Percentiles rank a stretch among this genome's conserved stretches.
Evolutionary conservation across 2,113 vertebrate species (phyloP).

Genomic region (Crotalus horridus): DNA sequence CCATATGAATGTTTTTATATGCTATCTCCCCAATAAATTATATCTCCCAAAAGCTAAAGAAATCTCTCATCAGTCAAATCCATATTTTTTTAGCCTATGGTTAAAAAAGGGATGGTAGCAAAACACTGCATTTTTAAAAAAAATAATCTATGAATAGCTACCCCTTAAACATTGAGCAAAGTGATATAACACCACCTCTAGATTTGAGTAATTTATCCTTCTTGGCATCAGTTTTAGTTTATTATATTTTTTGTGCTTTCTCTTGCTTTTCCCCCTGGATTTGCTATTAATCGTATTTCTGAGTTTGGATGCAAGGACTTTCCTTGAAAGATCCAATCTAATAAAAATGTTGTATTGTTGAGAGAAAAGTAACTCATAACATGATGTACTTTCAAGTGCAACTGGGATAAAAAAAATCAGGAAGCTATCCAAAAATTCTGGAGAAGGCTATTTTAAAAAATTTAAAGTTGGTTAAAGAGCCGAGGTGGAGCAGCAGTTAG

Average conservation of each 20-base stretch:
- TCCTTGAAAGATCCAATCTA: too few relatives aligned
- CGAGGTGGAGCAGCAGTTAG: too few relatives aligned
- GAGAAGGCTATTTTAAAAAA: not conserved
- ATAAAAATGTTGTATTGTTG: not conserved
- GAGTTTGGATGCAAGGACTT: too few relatives aligned
- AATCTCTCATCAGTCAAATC: not conserved
- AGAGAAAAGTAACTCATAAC: not conserved
- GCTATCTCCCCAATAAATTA: not conserved
- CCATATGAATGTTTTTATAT: not conserved
- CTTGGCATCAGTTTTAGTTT: too few relatives aligned
- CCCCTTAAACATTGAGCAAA: not conserved
- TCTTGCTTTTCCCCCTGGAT: too few relatives aligned
- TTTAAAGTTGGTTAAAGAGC: too few relatives aligned
- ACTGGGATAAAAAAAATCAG: not conserved
- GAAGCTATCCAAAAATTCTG: not conserved
- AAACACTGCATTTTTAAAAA: not conserved
- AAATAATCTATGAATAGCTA: not conserved
- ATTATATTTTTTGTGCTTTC: too few relatives aligned
- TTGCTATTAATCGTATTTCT: too few relatives aligned
- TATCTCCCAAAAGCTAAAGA: not conserved
- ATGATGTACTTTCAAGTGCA: too few relatives aligned
- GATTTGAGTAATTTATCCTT: too few relatives aligned
- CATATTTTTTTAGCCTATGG: not conserved
- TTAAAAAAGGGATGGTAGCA: not conserved
- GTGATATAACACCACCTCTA: not conserved